Evolutionary conservation across 2,797 vertebrate genomes (phyloP).

Genomic region (Novumbra hubbsi): DNA sequence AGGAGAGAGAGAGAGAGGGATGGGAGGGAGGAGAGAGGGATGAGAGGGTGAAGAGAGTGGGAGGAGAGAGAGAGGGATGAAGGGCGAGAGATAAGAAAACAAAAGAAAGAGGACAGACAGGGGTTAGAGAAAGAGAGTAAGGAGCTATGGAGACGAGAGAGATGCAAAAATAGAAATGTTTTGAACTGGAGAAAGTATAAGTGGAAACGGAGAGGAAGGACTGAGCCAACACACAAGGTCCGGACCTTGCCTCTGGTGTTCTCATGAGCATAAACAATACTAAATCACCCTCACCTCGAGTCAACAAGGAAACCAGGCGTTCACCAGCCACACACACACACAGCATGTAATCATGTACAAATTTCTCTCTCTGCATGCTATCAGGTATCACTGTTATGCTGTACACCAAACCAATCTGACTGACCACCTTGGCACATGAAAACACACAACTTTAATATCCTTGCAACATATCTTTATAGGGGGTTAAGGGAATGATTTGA

Average conservation of each 20-base stretch:
- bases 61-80: too few relatives aligned
- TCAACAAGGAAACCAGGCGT: slow-evolving; percentile 5
- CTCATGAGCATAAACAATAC: slow-evolving; percentile 28
- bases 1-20: background rate
- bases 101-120: too few relatives aligned
- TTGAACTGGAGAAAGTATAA: background rate
- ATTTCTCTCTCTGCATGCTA: background rate
- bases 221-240: background rate
- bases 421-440: background rate
- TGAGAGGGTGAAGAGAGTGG: too few relatives aligned
- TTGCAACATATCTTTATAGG: background rate
- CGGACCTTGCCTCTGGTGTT: slow-evolving; percentile 11
- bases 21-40: slow-evolving; percentile 5
- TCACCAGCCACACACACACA: background rate
- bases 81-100: too few relatives aligned
- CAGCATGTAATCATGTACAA: background rate
- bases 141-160: background rate
- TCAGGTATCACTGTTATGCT: background rate
- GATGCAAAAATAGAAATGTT: background rate
- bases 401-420: background rate
- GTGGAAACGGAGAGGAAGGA: background rate
- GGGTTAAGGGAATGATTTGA: background rate
- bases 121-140: too few relatives aligned
- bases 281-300: slow-evolving; percentile 22
- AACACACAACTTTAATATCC: background rate